Percentiles rank a stretch among this genome's conserved stretches.
Evolutionary conservation across 2,888 invertebrate genomes (phyloP).

Genomic region (Globia sparganii): DNA sequence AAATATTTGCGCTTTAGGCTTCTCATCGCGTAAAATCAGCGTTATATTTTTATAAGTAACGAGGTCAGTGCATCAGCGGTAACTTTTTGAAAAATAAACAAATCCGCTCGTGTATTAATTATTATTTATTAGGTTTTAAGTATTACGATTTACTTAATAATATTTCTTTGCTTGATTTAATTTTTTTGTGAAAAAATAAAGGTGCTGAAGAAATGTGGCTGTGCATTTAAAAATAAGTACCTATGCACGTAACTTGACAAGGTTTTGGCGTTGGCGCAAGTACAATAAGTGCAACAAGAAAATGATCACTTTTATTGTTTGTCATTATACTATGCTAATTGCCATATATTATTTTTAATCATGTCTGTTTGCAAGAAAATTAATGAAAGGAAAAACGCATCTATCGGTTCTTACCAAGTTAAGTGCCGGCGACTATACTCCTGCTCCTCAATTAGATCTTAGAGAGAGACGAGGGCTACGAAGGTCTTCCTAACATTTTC

Average conservation of each 20-base stretch:
- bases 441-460: neutral
- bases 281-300: no score
- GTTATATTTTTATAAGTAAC: constrained; percentile 3
- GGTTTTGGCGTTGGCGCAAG: no score
- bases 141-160: neutral
- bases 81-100: neutral
- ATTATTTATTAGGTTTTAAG: neutral
- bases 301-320: no score
- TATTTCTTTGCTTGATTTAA: neutral
- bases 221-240: neutral
- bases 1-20: neutral
- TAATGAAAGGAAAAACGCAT: no score
- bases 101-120: neutral
- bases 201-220: neutral
- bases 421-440: no score
- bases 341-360: no score
- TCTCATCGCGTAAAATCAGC: constrained; percentile 2
- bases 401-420: no score
- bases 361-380: no score
- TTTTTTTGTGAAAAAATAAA: neutral
- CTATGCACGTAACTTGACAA: no score
- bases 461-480: no score
- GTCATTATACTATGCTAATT: no score
- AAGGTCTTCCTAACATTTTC: neutral
- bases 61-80: neutral